A percentile compares a stretch with the other conserved stretches of the same genome.
Evolutionary conservation across 2,888 invertebrate species (phyloP).

Genomic region (Iselma pallidipennis): DNA sequence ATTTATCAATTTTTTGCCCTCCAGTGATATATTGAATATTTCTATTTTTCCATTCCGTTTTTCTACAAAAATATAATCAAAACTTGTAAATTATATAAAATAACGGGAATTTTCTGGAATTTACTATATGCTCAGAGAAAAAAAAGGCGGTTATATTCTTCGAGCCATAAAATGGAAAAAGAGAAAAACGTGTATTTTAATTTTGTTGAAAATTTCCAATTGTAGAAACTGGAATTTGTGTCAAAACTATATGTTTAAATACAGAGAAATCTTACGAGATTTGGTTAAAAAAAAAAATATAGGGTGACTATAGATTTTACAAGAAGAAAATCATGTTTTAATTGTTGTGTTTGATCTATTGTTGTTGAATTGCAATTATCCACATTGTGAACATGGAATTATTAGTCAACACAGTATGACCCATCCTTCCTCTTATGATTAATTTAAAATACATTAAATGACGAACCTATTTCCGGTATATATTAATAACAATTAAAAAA

Average conservation of each 20-base stretch:
- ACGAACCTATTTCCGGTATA: neutral
- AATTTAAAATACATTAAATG: neutral
- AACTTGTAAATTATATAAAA: too few relatives aligned
- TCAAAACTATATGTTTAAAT: too few relatives aligned
- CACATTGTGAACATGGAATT: too few relatives aligned
- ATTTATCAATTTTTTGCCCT: conserved; percentile 22
- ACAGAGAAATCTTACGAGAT: neutral
- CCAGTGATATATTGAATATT: conserved; percentile 13
- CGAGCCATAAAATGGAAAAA: neutral
- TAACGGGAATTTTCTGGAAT: neutral
- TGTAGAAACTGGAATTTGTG: neutral
- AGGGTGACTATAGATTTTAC: too few relatives aligned
- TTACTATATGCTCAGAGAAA: too few relatives aligned
- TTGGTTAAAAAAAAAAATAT: too few relatives aligned
- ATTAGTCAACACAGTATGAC: neutral
- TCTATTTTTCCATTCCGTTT: neutral
- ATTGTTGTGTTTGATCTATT: too few relatives aligned
- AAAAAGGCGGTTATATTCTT: too few relatives aligned
- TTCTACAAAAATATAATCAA: too few relatives aligned
- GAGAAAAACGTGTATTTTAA: neutral
- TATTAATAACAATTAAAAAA: neutral
- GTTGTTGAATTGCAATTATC: too few relatives aligned
- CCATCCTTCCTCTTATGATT: neutral
- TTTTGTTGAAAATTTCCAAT: neutral
- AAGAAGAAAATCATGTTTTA: too few relatives aligned